Conservation (phyloP, 2,888 invertebrate species). For the Lasioglossum oenotherae region DNA sequence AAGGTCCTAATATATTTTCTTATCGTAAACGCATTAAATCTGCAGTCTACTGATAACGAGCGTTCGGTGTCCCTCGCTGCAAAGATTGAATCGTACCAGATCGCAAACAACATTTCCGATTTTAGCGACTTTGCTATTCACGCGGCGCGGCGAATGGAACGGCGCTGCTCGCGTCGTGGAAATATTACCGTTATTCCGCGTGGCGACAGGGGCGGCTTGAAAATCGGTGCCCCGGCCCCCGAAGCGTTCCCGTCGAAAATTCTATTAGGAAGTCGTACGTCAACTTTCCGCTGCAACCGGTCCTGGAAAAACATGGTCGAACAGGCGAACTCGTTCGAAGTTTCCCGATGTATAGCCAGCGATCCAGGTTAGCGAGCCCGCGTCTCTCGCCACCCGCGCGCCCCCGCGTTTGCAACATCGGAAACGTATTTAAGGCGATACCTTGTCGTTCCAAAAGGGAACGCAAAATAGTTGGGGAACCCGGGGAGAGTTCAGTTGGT, state of each 20-base stretch:
- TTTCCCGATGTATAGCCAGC: constrained; percentile 15
- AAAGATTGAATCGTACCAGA: too few species aligned
- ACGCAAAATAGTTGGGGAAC: constrained; percentile 29
- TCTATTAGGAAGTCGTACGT: constrained; percentile 10
- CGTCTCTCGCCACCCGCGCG: neutral
- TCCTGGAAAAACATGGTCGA: constrained; percentile 18
- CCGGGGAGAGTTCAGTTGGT: constrained; percentile 20
- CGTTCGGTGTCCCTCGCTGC: too few species aligned
- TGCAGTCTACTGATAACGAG: too few species aligned
- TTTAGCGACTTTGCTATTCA: neutral
- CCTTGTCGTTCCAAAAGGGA: constrained; percentile 15
- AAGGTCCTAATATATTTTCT: too few species aligned
- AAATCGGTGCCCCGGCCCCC: neutral
- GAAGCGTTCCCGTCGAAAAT: neutral
- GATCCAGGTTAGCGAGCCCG: neutral
- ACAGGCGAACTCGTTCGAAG: constrained; percentile 17
- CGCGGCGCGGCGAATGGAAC: neutral
- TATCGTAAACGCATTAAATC: too few species aligned
- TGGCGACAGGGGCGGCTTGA: neutral
- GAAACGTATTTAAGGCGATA: constrained; percentile 38
- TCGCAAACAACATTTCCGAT: neutral
- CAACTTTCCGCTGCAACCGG: neutral
- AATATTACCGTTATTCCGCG: neutral
- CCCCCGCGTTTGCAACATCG: neutral
- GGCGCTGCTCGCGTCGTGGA: neutral